Evolutionary conservation across 1,140 invertebrate species (phyloP).

Genomic region (Zophobas morio): DNA sequence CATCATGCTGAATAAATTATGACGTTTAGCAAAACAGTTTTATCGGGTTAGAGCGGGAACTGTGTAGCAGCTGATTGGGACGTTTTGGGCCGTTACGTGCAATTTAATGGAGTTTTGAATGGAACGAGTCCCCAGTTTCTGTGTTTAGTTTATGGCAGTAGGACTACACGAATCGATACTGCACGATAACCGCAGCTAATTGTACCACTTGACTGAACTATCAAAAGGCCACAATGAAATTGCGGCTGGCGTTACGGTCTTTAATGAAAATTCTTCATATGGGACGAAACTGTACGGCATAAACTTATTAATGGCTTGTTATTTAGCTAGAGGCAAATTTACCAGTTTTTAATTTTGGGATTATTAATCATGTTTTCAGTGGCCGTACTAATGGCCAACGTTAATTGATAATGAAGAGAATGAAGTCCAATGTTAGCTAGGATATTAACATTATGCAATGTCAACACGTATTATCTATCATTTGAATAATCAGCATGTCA

Average conservation of each 20-base stretch:
- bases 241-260: background rate
- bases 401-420: too few relatives aligned
- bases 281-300: too few relatives aligned
- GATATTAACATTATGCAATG: too few relatives aligned
- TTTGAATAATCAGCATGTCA: too few relatives aligned
- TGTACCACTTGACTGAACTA: background rate
- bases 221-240: background rate
- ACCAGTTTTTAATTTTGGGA: too few relatives aligned
- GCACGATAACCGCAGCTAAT: slow-evolving; percentile 16
- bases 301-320: too few relatives aligned
- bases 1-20: slow-evolving; percentile 24
- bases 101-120: slow-evolving; percentile 10
- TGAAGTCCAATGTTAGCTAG: too few relatives aligned
- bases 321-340: too few relatives aligned
- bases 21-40: slow-evolving; percentile 26
- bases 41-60: slow-evolving; percentile 1
- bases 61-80: background rate
- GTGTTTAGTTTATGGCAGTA: background rate
- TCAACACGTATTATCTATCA: too few relatives aligned
- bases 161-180: slow-evolving; percentile 2
- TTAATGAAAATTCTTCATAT: background rate
- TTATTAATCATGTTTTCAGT: too few relatives aligned
- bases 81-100: background rate
- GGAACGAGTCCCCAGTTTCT: background rate
- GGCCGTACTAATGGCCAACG: too few relatives aligned